Evolutionary conservation across 2,888 invertebrate species (phyloP).

Genomic region (Chesias legatella): DNA sequence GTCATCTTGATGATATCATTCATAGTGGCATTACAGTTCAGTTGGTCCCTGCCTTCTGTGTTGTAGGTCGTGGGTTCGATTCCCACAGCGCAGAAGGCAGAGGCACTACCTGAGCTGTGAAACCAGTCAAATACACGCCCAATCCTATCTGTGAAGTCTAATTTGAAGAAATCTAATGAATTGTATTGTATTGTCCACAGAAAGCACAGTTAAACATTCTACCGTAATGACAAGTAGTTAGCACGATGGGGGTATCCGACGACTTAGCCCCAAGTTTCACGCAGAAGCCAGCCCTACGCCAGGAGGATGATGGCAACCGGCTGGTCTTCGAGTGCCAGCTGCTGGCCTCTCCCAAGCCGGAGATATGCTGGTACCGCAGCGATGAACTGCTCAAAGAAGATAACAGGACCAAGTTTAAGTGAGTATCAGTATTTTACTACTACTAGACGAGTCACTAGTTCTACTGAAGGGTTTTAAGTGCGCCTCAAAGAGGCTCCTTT

Average conservation of each 20-base stretch:
- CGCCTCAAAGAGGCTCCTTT: no score
- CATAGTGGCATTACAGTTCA: no score
- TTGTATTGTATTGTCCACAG: conserved; percentile 34
- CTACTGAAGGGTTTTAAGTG: no score
- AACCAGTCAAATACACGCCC: no score
- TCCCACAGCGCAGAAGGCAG: no score
- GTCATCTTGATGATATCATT: no score
- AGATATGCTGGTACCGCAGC: conserved; percentile 95
- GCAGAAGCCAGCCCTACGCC: conserved; percentile 97
- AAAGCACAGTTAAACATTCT: conserved; percentile 33
- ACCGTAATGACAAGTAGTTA: conserved; percentile 70
- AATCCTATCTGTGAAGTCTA: no score
- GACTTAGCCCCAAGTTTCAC: conserved; percentile 99
- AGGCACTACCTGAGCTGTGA: no score
- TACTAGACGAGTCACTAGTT: no score
- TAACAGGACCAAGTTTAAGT: conserved; percentile 90
- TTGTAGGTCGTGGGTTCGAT: no score
- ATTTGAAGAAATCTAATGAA: no score
- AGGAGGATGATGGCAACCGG: conserved; percentile 97
- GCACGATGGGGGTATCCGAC: conserved; percentile 90
- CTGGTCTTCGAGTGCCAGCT: conserved; percentile 97
- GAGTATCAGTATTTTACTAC: conserved; percentile 40
- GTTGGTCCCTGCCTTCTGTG: no score
- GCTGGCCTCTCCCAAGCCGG: conserved; percentile 92
- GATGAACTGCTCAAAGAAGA: conserved; percentile 92